Percentiles rank a stretch among this genome's conserved stretches.
Conservation (phyloP, 1,140 invertebrate species). For the Lysiphlebus fabarum region DNA sequence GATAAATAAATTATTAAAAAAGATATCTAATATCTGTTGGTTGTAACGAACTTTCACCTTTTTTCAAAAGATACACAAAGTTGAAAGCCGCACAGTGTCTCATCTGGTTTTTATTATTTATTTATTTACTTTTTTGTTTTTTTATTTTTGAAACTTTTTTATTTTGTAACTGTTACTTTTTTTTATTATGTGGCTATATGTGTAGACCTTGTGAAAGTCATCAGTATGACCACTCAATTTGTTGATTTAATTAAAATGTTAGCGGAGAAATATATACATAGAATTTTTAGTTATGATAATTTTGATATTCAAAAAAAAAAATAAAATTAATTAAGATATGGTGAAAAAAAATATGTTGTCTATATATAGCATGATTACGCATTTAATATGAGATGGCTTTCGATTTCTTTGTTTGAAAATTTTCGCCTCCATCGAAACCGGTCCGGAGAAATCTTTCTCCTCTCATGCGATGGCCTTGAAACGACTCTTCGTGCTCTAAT, state of each 20-base stretch:
- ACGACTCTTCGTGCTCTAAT: constrained; percentile 52
- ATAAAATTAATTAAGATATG: no score
- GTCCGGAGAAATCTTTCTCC: constrained; percentile 43
- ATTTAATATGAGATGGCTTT: not conserved
- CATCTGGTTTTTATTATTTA: constrained; percentile 3
- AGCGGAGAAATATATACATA: no score
- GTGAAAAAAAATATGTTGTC: no score
- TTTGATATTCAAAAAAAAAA: no score
- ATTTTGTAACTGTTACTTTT: not conserved
- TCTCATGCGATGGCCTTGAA: constrained; percentile 52
- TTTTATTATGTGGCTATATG: not conserved
- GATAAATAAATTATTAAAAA: not conserved
- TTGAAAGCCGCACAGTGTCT: constrained; percentile 1
- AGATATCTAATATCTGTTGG: not conserved
- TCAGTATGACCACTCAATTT: no score
- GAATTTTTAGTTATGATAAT: no score
- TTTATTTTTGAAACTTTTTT: not conserved
- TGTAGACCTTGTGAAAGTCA: constrained; percentile 19
- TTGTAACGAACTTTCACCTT: constrained; percentile 7
- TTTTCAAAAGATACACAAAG: not conserved
- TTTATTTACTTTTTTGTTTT: not conserved
- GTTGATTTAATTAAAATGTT: no score
- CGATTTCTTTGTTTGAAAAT: not conserved
- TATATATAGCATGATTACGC: no score
- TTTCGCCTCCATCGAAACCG: constrained; percentile 34